Base-by-base conservation (phyloP, 2,797 vertebrate species). In the Selene dorsalis region DNA sequence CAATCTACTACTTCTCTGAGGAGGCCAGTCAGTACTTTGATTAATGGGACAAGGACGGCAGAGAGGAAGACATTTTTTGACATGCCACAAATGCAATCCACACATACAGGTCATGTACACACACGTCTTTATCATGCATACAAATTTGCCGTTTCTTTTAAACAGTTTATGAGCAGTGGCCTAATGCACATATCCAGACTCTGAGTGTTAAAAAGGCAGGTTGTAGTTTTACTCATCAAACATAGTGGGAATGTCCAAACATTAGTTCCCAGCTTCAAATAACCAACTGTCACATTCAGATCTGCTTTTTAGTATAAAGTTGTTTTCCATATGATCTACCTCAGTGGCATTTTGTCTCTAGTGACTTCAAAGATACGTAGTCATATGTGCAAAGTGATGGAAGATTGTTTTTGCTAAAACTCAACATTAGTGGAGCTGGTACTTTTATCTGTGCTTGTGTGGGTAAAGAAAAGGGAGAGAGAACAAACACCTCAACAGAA, bases 21-120 rank as follows among this genome's bases (percentile, higher is more conserved):
- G 79, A 70, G 53, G 63, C 47, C 45, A 30, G 73, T 75, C 77
- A 52, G 61, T 80, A 58, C 17, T n/a, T 62, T 79, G 77, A 84
- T 81, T 86, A 62, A 70, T 59, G 22, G 58, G 60, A 76, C 76
- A 50, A n/a, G 64, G 45, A 64, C 62, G 69, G 59, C 45, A 75
- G 57, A 55, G 47, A 75, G 35, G 66, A 65, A 61, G 4, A 52
- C 4, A 35, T 43, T 39, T 69, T 28, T 39, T 56, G 16, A 75
- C 68, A 62, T 69, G 63, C 28, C 13, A 57, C 30, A 47, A 0
- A 26, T 0, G 20, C 0, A 8, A n/a, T 1, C 10, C n/a, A 52
- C n/a, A 52, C 59, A 38, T 39, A 24, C 17, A 73, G n/a, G 18
- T 24, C 17, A 39, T 22, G 11, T 20, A 28, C 12, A 56, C 32